These are phyloP conservation scores for Porites cylindrica DNA, from an alignment of 92 coral and sea anemone genomes.

Conservation along the genomic window DNA sequence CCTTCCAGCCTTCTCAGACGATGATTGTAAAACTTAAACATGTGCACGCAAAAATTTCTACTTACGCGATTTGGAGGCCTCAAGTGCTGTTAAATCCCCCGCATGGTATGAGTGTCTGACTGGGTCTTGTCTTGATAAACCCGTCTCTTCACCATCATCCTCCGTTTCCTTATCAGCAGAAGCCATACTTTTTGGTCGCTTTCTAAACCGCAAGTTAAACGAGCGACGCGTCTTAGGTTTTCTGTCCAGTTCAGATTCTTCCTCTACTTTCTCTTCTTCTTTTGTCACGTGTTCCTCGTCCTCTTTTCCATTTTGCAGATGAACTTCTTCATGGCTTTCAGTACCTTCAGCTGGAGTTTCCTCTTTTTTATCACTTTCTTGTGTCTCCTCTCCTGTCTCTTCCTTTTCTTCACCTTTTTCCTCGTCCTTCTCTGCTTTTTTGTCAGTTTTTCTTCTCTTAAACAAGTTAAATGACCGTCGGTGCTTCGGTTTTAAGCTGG, in stretches of 20 bases:
- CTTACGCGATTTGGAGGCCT: conserved; percentile 69
- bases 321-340: conserved; percentile 13
- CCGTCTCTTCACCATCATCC: conserved; percentile 33
- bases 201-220: conserved; percentile 42
- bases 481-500: conserved; percentile 48
- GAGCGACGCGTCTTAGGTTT: conserved; percentile 21
- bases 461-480: conserved; percentile 72
- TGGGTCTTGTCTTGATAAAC: conserved; percentile 63
- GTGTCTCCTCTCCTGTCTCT: conserved; percentile 22
- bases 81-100: conserved; percentile 74
- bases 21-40: too few species aligned
- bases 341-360: conserved; percentile 33
- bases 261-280: conserved; percentile 16
- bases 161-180: conserved; percentile 62
- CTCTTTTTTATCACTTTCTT: conserved; percentile 23
- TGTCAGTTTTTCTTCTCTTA: conserved; percentile 40
- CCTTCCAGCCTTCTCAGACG: too few species aligned
- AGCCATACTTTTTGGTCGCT: conserved; percentile 81
- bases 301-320: not conserved
- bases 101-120: conserved; percentile 87
- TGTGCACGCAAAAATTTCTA: not conserved
- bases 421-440: conserved; percentile 54
- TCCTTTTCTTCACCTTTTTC: conserved; percentile 34
- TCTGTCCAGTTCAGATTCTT: conserved; percentile 28
- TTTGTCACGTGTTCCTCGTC: conserved; percentile 11